Evolutionary conservation across 2,888 invertebrate species (phyloP).

Genomic region (Acronicta aceris): DNA sequence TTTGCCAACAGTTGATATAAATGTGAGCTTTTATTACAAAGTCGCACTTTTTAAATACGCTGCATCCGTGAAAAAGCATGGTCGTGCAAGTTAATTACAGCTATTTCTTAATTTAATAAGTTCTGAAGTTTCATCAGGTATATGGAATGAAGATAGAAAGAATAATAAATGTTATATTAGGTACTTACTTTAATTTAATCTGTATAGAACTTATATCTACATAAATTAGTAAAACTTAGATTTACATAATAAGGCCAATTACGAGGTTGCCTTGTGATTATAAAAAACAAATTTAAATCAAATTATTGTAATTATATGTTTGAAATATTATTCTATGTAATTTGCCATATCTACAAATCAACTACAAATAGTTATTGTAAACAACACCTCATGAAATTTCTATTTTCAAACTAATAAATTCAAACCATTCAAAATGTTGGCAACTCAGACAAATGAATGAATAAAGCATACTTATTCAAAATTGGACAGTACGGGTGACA

Average conservation of each 20-base stretch:
- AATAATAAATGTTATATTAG: too few species aligned
- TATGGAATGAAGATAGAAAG: not conserved
- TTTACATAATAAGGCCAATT: too few species aligned
- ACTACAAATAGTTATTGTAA: too few species aligned
- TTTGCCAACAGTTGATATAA: slow-evolving; percentile 60
- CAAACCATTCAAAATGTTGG: slow-evolving; percentile 20
- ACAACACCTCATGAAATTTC: not conserved
- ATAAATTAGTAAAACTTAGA: too few species aligned
- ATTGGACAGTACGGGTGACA: slow-evolving; percentile 39
- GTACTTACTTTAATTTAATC: too few species aligned
- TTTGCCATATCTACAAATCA: too few species aligned
- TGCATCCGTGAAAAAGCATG: not conserved
- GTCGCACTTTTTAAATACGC: slow-evolving; percentile 25
- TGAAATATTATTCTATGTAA: too few species aligned
- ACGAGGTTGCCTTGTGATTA: too few species aligned
- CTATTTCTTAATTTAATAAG: not conserved
- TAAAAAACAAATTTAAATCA: too few species aligned
- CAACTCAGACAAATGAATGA: slow-evolving; percentile 37
- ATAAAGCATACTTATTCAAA: slow-evolving; percentile 47
- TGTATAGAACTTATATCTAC: too few species aligned
- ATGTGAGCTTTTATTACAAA: slow-evolving; percentile 40
- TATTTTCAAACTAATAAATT: slow-evolving; percentile 1
- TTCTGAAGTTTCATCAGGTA: not conserved
- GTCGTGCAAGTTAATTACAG: not conserved
- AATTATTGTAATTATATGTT: too few species aligned